A percentile compares a stretch with the other conserved stretches of the same genome.
phyloP scores from a whole-genome alignment of 1,140 invertebrate genomes.

The Mesaphorura yosii region DNA sequence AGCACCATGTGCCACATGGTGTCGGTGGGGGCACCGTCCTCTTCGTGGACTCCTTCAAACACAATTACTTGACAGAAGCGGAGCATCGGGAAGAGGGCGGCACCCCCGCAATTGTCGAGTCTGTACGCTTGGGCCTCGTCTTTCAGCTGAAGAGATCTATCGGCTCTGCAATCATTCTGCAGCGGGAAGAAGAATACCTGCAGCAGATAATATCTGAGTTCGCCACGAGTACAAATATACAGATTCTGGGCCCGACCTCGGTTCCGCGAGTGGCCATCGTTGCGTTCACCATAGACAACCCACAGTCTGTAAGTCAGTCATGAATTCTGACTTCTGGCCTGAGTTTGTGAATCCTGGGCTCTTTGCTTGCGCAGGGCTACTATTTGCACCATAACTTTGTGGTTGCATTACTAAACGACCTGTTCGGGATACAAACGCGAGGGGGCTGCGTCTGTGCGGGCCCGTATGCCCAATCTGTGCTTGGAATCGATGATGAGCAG shows the following conservation, averaged over 20 bases:
- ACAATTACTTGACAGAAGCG: slow-evolving; percentile 46
- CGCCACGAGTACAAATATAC: slow-evolving; percentile 38
- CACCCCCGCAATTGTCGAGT: slow-evolving; percentile 68
- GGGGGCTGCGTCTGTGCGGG: slow-evolving; percentile 74
- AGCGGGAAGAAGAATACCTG: slow-evolving; percentile 48
- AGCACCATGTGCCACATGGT: slow-evolving; percentile 40
- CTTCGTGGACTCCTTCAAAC: slow-evolving; percentile 44
- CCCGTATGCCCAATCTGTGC: slow-evolving; percentile 68
- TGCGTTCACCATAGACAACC: slow-evolving; percentile 72
- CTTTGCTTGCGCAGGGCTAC: too few relatives aligned
- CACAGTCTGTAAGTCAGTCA: neutral
- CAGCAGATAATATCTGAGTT: neutral
- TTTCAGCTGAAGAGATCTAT: slow-evolving; percentile 75
- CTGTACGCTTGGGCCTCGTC: slow-evolving; percentile 69
- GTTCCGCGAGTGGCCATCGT: slow-evolving; percentile 64
- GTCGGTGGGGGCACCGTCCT: slow-evolving; percentile 48
- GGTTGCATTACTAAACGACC: slow-evolving; percentile 73
- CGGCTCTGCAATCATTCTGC: slow-evolving; percentile 56
- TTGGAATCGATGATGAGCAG: slow-evolving; percentile 66
- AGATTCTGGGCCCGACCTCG: slow-evolving; percentile 60
- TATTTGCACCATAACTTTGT: slow-evolving; percentile 87
- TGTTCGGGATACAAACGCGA: slow-evolving; percentile 81
- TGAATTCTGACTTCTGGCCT: too few relatives aligned
- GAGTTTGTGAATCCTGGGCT: too few relatives aligned
- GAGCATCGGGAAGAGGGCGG: slow-evolving; percentile 72